Base-by-base conservation (phyloP, 2,797 vertebrate species). In the Bufotes viridis region DNA sequence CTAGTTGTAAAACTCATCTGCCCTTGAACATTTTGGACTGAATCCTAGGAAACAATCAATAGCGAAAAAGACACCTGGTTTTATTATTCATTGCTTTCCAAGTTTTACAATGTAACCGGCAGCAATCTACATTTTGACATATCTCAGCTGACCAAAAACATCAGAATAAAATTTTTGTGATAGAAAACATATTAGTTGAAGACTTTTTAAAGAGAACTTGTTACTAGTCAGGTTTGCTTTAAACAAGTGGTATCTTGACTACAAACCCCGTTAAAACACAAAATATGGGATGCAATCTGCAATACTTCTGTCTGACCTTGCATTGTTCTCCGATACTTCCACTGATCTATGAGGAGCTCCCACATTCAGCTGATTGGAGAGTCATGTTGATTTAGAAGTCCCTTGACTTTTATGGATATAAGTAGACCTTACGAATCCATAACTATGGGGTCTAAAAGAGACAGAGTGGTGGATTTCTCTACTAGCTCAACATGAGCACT, bases 1-100 rank as follows among this genome's bases (percentile, higher is more conserved):
- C 53, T 22, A 58, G 63, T 85, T 86, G 80, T 81, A 86, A 89
- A 86, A 89, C 78, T 89, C 84, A 78, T 86, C 78, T 89, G 84
- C 81, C 88, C 84, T 86, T 82, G 72, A 86, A 82, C 61, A 78
- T 81, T 81, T 72, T 86, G 84, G 84, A 86, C 26, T 22, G 51
- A 22, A 78, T 86, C 55, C 51, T 88, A 55, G 61, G 72, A 82
- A 86, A 81, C 34, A 63, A 76, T 89, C 78, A 86, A 89, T 86
- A 86, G 84, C 49, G 67, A 60, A 81, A 89, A 82, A 78, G 82
- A 86, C 79, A 86, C 80, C 83, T 89, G 87, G 63, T 76, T 26
- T 82, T 81, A 78, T 22, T 76, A 79, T 55, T 81, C 60, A 42
- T 79, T 84, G 78, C n/a, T 29, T 74, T 89, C 29, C 60, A 78